Percentiles rank a stretch among this genome's conserved stretches.
Conservation (phyloP, 2,113 vertebrate species). For the Macrotus californicus region DNA sequence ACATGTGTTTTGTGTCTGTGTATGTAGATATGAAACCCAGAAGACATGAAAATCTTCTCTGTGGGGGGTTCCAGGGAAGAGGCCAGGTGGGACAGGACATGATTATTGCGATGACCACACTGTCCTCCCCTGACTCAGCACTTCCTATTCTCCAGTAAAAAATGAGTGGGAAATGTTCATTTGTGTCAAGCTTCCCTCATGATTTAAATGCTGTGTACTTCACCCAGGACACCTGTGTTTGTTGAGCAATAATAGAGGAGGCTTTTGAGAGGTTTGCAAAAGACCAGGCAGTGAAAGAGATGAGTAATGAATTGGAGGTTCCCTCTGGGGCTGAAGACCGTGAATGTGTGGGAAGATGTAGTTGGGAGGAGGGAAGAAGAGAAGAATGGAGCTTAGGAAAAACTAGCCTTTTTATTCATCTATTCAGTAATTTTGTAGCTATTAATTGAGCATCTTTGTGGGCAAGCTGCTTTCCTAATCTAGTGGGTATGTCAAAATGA, state of each 20-base stretch:
- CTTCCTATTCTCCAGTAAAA: slow-evolving; percentile 34
- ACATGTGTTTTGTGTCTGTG: background rate
- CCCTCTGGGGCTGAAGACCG: background rate
- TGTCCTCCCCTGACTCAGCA: background rate
- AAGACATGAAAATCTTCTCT: background rate
- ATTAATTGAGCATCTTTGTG: background rate
- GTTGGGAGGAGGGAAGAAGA: background rate
- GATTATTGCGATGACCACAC: background rate
- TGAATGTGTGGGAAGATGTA: background rate
- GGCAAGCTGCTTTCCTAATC: background rate
- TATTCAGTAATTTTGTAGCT: background rate
- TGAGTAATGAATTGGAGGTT: slow-evolving; percentile 19
- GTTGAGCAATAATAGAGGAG: slow-evolving; percentile 37
- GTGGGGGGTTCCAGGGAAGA: background rate
- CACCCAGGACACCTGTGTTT: slow-evolving; percentile 51
- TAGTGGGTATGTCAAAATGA: background rate
- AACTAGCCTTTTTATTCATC: background rate
- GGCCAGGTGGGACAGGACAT: background rate
- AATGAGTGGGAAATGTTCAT: background rate
- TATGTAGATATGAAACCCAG: background rate
- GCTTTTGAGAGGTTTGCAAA: slow-evolving; percentile 52
- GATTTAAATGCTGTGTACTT: slow-evolving; percentile 19
- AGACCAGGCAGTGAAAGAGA: background rate
- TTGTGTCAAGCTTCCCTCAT: background rate
- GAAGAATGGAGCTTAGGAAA: background rate